These are phyloP conservation scores for Petrocephalus sullivani DNA, from an alignment of 2,797 vertebrate species.

Conservation along the genomic window DNA sequence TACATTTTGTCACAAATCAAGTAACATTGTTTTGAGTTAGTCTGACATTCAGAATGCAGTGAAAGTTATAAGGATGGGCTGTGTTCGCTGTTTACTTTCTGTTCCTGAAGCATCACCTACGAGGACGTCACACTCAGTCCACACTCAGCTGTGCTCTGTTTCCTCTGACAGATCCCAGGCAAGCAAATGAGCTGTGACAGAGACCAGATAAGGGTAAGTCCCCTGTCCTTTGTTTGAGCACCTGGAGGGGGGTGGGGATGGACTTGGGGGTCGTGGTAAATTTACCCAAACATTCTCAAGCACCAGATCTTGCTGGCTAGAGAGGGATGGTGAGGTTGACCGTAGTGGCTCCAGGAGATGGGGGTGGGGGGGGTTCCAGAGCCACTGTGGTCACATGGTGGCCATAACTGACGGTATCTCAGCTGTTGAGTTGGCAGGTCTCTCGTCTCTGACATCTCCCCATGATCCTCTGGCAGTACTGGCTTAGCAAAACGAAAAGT, in stretches of 20 bases:
- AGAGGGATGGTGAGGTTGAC: background rate
- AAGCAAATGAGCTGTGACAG: conserved; percentile 81
- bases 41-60: background rate
- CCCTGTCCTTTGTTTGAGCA: background rate
- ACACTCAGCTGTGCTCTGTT: conserved; percentile 24
- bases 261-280: background rate
- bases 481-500: background rate
- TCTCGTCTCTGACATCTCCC: background rate
- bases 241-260: background rate
- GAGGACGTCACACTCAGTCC: background rate
- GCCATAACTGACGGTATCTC: background rate
- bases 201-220: conserved; percentile 76
- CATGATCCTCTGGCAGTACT: background rate
- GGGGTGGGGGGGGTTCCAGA: background rate
- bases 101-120: background rate
- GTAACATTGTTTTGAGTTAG: conserved; percentile 1
- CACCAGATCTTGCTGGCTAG: background rate
- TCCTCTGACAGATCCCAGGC: conserved; percentile 64
- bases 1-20: background rate
- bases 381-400: background rate
- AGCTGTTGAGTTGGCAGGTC: background rate
- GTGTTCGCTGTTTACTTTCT: background rate
- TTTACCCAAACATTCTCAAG: background rate
- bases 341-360: background rate
- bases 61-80: background rate